Evolutionary conservation across 2,113 vertebrate genomes (phyloP).

Genomic region (Myocastor coypus): DNA sequence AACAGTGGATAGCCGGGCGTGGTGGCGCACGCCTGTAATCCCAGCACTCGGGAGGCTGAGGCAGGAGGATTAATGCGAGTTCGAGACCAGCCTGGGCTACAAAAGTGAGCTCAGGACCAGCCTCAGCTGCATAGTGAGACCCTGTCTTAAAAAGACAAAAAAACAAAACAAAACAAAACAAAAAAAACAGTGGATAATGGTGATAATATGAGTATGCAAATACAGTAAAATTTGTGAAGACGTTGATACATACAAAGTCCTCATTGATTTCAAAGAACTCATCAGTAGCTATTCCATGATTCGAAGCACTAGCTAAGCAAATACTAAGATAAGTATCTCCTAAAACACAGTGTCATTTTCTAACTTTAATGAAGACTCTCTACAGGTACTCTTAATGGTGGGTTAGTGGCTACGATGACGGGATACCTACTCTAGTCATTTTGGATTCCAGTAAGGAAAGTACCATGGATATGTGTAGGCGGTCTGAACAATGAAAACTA

Average conservation of each 20-base stretch:
- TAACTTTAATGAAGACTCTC: background rate
- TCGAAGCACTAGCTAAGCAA: background rate
- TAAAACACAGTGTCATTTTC: background rate
- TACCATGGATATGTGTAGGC: fast-evolving
- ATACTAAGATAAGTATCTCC: background rate
- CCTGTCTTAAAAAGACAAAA: too few species aligned
- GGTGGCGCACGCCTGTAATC: too few species aligned
- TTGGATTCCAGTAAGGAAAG: background rate
- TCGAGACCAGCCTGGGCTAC: too few species aligned
- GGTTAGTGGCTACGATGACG: background rate
- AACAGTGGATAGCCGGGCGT: background rate
- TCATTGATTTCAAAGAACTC: background rate
- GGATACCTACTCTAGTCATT: background rate
- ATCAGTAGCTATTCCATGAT: background rate
- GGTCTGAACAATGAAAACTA: background rate
- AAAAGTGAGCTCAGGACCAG: too few species aligned
- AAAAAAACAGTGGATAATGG: background rate
- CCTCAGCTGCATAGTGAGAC: too few species aligned
- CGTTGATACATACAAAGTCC: background rate
- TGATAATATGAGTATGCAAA: background rate
- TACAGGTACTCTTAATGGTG: background rate
- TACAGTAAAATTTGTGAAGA: background rate
- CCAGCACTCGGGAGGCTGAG: too few species aligned
- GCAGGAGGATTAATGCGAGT: too few species aligned
- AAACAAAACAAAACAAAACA: too few species aligned